These are phyloP conservation scores for Venustaconcha ellipsiformis DNA, from an alignment of 1,140 invertebrate species.

Conservation along the genomic window DNA sequence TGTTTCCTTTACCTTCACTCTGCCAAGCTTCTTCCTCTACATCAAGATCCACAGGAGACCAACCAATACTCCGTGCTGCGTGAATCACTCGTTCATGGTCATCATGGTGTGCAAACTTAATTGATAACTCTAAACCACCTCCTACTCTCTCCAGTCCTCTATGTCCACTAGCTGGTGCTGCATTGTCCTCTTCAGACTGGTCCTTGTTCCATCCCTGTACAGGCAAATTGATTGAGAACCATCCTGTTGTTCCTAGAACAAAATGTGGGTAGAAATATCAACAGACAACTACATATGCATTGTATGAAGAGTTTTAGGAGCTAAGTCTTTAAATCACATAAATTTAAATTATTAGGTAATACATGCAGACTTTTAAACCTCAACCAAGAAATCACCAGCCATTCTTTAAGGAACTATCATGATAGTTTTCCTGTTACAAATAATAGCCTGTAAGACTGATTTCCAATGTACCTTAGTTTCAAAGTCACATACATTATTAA, in stretches of 20 bases:
- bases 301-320: too few relatives aligned
- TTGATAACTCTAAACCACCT: conserved; percentile 62
- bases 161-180: conserved; percentile 9
- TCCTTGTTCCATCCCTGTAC: conserved; percentile 38
- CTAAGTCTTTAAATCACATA: too few relatives aligned
- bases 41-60: conserved; percentile 57
- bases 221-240: conserved; percentile 61
- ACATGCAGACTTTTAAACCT: too few relatives aligned
- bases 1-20: conserved; percentile 49
- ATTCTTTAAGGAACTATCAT: too few relatives aligned
- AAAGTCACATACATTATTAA: too few relatives aligned
- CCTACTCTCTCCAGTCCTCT: conserved; percentile 49
- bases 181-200: conserved; percentile 8
- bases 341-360: too few relatives aligned
- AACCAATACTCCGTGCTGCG: conserved; percentile 61
- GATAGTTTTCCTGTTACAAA: too few relatives aligned
- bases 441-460: too few relatives aligned
- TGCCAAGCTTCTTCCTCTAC: conserved; percentile 58
- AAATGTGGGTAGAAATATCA: background rate
- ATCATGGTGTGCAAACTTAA: conserved; percentile 64
- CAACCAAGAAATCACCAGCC: too few relatives aligned
- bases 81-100: conserved; percentile 61
- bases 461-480: too few relatives aligned
- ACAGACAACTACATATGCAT: too few relatives aligned
- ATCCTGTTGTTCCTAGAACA: conserved; percentile 61